Evolutionary conservation across 1,140 invertebrate genomes (phyloP).

Genomic region (Hylaeus anthracinus): DNA sequence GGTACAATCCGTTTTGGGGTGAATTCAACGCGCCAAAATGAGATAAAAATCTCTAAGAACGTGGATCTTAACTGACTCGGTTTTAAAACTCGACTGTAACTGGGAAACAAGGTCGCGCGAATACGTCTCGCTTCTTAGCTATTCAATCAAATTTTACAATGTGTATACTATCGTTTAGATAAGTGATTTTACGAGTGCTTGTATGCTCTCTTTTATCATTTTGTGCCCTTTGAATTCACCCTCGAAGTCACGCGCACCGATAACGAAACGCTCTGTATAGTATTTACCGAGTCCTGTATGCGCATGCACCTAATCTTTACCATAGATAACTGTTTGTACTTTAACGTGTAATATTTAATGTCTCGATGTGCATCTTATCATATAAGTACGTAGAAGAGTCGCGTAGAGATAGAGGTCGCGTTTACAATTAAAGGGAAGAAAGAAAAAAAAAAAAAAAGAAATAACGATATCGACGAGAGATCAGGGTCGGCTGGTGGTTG

Average conservation of each 20-base stretch:
- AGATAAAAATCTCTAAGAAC: no score
- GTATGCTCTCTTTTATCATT: no score
- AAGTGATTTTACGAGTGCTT: no score
- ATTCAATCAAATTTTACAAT: no score
- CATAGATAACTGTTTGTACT: constrained; percentile 62
- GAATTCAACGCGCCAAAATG: no score
- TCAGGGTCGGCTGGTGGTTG: constrained; percentile 55
- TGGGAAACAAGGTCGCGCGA: no score
- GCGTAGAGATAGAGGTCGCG: constrained; percentile 16
- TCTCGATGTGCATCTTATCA: constrained; percentile 64
- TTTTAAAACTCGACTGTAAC: no score
- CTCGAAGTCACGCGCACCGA: not conserved
- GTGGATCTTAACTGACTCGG: no score
- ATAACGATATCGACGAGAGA: not conserved
- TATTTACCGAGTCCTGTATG: constrained; percentile 45
- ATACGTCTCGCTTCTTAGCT: no score
- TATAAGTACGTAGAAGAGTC: constrained; percentile 52
- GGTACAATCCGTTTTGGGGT: no score
- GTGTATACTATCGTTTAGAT: no score
- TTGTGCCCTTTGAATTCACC: not conserved
- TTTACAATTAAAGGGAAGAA: constrained; percentile 9
- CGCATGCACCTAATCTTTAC: constrained; percentile 50
- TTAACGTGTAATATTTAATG: constrained; percentile 67
- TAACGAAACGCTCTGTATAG: constrained; percentile 9
- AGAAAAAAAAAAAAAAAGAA: no score